Conservation (phyloP, 2,797 vertebrate genomes). For the Chaetodon trifasciatus region DNA sequence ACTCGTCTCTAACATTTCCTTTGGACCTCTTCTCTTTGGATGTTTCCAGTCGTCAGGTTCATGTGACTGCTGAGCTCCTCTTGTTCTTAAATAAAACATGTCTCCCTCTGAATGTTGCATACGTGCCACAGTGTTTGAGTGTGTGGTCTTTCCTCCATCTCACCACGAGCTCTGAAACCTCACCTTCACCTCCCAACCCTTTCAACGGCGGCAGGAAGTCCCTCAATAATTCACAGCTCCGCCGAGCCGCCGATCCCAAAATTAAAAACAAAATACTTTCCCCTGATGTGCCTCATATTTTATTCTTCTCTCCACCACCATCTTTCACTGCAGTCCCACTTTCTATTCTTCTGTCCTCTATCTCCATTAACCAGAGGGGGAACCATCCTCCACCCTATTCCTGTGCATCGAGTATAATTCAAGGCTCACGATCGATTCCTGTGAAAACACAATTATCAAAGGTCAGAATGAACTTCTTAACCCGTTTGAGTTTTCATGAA, state of each 20-base stretch:
- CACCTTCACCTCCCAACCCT: slow-evolving; percentile 17
- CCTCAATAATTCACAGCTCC: slow-evolving; percentile 56
- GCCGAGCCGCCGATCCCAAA: slow-evolving; percentile 20
- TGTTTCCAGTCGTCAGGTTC: slow-evolving; percentile 1
- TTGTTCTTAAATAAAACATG: slow-evolving; percentile 46
- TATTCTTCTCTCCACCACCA: background rate
- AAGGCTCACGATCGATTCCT: too few relatives aligned
- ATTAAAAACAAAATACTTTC: slow-evolving; percentile 36
- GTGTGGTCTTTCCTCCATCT: slow-evolving; percentile 33
- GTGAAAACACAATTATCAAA: too few relatives aligned
- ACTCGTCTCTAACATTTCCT: background rate
- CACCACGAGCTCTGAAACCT: slow-evolving; percentile 23
- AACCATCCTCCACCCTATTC: too few relatives aligned
- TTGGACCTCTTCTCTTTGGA: background rate
- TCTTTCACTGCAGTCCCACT: background rate
- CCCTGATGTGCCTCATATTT: background rate
- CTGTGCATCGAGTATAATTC: too few relatives aligned
- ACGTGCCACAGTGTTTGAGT: slow-evolving; percentile 23
- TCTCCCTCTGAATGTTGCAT: slow-evolving; percentile 43
- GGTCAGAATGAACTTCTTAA: too few relatives aligned
- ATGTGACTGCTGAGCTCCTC: slow-evolving; percentile 19
- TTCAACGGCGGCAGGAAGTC: slow-evolving; percentile 28
- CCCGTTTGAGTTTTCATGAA: background rate
- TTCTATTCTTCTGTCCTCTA: background rate
- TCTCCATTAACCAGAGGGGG: background rate